phyloP scores from a whole-genome alignment of 2,797 vertebrate genomes.

The Alosa sapidissima region DNA sequence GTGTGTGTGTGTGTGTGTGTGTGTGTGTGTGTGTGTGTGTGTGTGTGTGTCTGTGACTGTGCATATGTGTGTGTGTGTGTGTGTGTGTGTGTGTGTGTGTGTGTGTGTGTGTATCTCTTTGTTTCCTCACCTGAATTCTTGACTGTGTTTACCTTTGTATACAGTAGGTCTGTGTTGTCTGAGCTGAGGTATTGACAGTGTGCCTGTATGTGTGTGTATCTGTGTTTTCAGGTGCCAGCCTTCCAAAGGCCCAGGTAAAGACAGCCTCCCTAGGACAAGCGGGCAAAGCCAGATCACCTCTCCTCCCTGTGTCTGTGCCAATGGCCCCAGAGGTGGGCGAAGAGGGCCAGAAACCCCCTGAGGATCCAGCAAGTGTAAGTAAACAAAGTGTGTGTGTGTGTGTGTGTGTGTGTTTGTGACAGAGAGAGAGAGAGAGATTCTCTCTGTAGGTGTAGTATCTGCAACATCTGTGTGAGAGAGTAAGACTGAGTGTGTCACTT shows the following conservation, averaged over 20 bases:
- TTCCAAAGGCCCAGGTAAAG: slow-evolving; percentile 90
- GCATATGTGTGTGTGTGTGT: not conserved
- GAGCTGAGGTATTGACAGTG: not conserved
- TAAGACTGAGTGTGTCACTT: not conserved
- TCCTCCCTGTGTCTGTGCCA: slow-evolving; percentile 91
- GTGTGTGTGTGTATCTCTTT: not conserved
- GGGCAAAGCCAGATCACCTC: slow-evolving; percentile 89
- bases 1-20: not conserved
- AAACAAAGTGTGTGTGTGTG: not conserved
- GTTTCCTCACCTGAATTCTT: not conserved
- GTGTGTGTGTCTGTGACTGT: too few species aligned
- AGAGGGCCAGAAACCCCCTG: slow-evolving; percentile 80
- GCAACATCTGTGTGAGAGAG: not conserved
- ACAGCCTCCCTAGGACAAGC: slow-evolving; percentile 91
- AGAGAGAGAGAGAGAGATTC: not conserved
- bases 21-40: not conserved
- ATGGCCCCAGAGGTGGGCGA: slow-evolving; percentile 88
- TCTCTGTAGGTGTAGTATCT: not conserved
- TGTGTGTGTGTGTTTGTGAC: not conserved
- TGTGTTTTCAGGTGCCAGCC: slow-evolving; percentile 75
- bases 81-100: not conserved
- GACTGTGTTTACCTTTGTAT: not conserved
- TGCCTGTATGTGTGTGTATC: not conserved
- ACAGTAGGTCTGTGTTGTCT: not conserved
- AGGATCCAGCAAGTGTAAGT: slow-evolving; percentile 87